Percentiles rank a stretch among this genome's conserved stretches.
These are phyloP conservation scores for Enteromius viviparus DNA, from an alignment of 2,797 vertebrate genomes.

Conservation along the genomic window DNA sequence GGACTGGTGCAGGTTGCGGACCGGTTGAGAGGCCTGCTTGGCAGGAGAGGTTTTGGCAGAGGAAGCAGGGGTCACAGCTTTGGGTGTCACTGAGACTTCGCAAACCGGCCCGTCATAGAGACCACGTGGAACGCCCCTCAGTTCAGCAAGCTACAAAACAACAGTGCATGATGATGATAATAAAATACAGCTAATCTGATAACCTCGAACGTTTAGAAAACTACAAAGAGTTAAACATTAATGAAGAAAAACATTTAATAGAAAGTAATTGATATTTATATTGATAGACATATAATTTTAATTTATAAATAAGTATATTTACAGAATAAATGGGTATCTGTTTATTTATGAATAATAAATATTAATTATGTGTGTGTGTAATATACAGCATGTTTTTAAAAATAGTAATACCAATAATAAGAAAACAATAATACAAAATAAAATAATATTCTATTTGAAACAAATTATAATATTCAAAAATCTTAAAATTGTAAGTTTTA, in stretches of 20 bases:
- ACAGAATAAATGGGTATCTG: not conserved
- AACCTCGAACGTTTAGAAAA: not conserved
- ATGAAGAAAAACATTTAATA: not conserved
- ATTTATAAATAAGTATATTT: not conserved
- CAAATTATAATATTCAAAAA: not conserved
- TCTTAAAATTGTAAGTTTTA: too few species aligned
- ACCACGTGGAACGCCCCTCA: conserved; percentile 93
- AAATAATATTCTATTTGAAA: not conserved
- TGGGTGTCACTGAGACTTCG: conserved; percentile 93
- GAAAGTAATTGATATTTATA: not conserved
- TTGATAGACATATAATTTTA: not conserved
- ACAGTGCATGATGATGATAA: not conserved
- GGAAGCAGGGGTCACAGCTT: conserved; percentile 91
- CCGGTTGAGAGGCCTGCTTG: conserved; percentile 90
- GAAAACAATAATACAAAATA: too few species aligned
- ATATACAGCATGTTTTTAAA: not conserved
- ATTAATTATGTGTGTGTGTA: too few species aligned
- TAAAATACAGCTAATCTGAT: not conserved
- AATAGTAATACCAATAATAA: too few species aligned
- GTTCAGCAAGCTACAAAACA: conserved; percentile 86
- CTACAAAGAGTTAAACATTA: not conserved
- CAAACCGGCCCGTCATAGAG: conserved; percentile 96
- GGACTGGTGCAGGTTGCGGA: conserved; percentile 97
- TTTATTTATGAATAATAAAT: not conserved
- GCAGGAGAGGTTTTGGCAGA: conserved; percentile 96